Percentiles rank a stretch among this genome's conserved stretches.
Conservation (phyloP, 2,797 vertebrate species). For the Urosaurus nigricauda region DNA sequence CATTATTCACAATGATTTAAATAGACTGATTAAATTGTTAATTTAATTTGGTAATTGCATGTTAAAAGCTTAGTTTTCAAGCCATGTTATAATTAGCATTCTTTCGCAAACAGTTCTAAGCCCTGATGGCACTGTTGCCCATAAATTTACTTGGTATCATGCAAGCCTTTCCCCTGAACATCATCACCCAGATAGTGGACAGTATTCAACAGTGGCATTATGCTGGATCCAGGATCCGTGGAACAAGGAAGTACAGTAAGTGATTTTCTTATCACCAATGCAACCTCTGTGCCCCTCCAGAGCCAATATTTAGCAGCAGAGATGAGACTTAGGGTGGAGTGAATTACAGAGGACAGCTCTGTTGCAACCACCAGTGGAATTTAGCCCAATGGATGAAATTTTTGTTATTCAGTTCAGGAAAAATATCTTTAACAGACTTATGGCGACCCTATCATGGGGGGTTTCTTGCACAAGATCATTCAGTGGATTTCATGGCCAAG, state of each 20-base stretch:
- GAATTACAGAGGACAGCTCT: too few relatives aligned
- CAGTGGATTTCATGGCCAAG: too few relatives aligned
- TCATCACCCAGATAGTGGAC: neutral
- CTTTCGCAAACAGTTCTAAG: neutral
- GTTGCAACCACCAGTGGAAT: too few relatives aligned
- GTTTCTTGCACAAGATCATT: too few relatives aligned
- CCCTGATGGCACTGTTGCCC: neutral
- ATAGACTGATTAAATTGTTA: constrained; percentile 3
- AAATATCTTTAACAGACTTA: neutral
- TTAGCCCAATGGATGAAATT: neutral
- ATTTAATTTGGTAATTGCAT: constrained; percentile 14
- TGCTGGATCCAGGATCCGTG: neutral
- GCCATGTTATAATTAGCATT: neutral
- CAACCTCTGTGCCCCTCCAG: too few relatives aligned
- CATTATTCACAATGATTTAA: constrained; percentile 16
- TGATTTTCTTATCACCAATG: too few relatives aligned
- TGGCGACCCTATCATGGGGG: too few relatives aligned
- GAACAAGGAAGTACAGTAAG: too few relatives aligned
- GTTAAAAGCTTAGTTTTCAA: constrained; percentile 18
- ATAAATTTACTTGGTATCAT: neutral
- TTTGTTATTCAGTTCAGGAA: neutral
- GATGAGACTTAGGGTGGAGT: too few relatives aligned
- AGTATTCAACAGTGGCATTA: neutral
- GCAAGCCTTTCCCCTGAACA: neutral
- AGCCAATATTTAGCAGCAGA: too few relatives aligned